These are phyloP conservation scores for Scomber colias DNA, from an alignment of 2,113 vertebrate genomes.

Conservation along the genomic window DNA sequence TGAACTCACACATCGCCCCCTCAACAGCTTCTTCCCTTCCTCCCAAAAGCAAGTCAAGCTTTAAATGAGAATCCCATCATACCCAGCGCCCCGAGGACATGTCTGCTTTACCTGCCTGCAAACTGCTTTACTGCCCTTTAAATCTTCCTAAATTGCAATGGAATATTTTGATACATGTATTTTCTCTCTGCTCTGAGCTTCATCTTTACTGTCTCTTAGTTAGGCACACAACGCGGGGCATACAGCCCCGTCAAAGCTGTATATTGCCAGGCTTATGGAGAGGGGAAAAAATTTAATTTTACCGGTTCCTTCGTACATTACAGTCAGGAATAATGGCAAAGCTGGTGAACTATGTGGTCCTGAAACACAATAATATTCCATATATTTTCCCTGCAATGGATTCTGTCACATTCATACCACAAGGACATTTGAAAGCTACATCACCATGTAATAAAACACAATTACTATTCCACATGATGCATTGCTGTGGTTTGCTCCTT, in stretches of 20 bases:
- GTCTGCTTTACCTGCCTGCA: slow-evolving; percentile 13
- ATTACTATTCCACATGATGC: slow-evolving; percentile 31
- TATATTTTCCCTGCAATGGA: slow-evolving; percentile 41
- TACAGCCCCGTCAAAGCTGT: slow-evolving; percentile 28
- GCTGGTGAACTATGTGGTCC: not conserved
- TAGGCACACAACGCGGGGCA: not conserved
- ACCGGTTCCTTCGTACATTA: slow-evolving; percentile 6
- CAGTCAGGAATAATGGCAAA: slow-evolving; percentile 32
- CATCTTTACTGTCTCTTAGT: slow-evolving; percentile 23
- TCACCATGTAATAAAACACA: slow-evolving; percentile 37
- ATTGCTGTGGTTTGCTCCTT: slow-evolving; percentile 14
- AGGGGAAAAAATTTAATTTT: slow-evolving; percentile 41
- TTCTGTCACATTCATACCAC: slow-evolving; percentile 51
- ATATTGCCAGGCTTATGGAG: slow-evolving; percentile 33
- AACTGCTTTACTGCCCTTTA: slow-evolving; percentile 11
- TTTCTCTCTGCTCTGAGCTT: slow-evolving; percentile 13
- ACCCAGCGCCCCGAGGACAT: slow-evolving; percentile 17
- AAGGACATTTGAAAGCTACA: slow-evolving; percentile 17
- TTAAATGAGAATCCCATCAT: slow-evolving; percentile 8
- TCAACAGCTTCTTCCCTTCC: not conserved
- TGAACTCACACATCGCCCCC: slow-evolving; percentile 20
- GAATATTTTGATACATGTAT: slow-evolving; percentile 38
- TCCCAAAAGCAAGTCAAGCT: not conserved
- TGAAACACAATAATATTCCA: slow-evolving; percentile 28
- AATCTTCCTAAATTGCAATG: slow-evolving; percentile 16